Conservation (phyloP, 2,113 vertebrate species). For the Etheostoma spectabile region DNA sequence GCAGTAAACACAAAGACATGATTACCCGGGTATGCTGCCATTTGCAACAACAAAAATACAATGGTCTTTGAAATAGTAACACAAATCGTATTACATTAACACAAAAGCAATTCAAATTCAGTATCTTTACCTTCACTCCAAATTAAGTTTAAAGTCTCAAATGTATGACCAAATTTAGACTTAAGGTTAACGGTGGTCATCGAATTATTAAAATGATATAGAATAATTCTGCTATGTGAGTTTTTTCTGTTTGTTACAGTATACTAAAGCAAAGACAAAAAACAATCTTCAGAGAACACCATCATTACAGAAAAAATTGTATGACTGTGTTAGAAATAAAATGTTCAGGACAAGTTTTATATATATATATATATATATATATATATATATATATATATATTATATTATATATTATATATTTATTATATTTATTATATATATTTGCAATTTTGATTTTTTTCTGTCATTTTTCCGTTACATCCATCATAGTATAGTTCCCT, state of each 20-base stretch:
- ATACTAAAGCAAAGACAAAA: neutral
- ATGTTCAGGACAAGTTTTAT: neutral
- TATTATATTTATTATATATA: too few relatives aligned
- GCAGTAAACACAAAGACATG: constrained; percentile 48
- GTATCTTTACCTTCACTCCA: neutral
- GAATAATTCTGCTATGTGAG: neutral
- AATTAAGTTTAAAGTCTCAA: neutral
- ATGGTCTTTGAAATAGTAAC: neutral
- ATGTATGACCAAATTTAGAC: neutral
- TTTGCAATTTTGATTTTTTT: neutral
- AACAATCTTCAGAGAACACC: neutral
- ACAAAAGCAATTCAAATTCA: neutral
- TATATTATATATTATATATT: too few relatives aligned
- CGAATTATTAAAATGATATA: neutral
- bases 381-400: too few relatives aligned
- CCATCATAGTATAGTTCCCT: neutral
- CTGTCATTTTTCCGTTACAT: neutral
- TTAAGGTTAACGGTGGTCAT: neutral
- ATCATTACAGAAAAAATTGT: neutral
- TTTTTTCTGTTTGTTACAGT: too few relatives aligned
- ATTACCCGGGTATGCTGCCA: constrained; percentile 4
- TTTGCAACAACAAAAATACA: constrained; percentile 4
- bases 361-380: too few relatives aligned
- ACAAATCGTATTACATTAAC: neutral
- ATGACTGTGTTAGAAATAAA: constrained; percentile 19